phyloP scores from a whole-genome alignment of 2,888 invertebrate species.

The Dysmachus trigonus region DNA sequence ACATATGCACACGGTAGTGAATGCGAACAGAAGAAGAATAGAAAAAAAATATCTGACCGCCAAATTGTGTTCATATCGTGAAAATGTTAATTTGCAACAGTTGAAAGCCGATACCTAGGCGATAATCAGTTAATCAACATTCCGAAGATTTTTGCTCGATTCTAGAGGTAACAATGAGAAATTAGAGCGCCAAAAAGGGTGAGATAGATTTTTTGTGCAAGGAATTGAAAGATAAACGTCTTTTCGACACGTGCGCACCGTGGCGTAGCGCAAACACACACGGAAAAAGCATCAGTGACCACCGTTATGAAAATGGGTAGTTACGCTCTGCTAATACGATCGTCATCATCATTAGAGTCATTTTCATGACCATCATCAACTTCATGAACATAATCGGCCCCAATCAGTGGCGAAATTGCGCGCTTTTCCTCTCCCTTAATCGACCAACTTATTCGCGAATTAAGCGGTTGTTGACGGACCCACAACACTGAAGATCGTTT shows the following conservation, averaged over 20 bases:
- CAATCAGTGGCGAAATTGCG: background rate
- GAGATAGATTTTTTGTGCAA: background rate
- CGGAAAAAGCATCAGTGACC: background rate
- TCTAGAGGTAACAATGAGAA: background rate
- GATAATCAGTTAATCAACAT: constrained; percentile 18
- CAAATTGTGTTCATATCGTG: constrained; percentile 2
- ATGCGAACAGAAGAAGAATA: background rate
- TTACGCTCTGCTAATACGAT: background rate
- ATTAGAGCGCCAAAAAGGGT: background rate
- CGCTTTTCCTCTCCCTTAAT: background rate
- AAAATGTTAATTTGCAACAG: background rate
- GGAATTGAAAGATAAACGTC: background rate
- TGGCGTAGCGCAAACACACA: background rate
- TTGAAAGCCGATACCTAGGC: background rate
- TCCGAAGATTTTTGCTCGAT: background rate
- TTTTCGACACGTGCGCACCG: background rate
- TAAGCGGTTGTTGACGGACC: background rate
- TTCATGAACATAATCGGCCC: background rate
- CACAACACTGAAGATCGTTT: background rate
- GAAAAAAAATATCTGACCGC: background rate
- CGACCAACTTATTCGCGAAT: background rate
- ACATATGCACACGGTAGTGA: too few species aligned
- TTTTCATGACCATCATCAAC: background rate
- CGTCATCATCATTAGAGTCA: background rate
- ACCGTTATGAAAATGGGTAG: constrained; percentile 21